These are phyloP conservation scores for Heliconius charithonia DNA, from an alignment of 2,888 invertebrate species.

Conservation along the genomic window DNA sequence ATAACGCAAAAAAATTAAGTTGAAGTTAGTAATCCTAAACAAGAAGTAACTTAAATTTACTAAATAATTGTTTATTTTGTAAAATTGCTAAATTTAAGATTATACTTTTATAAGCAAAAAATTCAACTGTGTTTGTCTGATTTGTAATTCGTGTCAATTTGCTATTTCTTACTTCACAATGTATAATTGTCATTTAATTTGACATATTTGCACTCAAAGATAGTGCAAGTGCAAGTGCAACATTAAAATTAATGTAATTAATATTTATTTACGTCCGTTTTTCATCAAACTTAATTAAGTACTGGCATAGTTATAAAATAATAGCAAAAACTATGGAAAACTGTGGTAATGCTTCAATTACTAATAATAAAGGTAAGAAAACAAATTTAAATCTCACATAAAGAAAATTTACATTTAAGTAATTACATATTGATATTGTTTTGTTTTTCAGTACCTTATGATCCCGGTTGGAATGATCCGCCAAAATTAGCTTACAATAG, in stretches of 20 bases:
- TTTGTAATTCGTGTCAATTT: no score
- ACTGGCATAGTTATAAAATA: not conserved
- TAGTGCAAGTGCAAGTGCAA: not conserved
- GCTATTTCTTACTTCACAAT: not conserved
- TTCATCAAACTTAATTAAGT: not conserved
- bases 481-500: constrained; percentile 78
- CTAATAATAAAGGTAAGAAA: constrained; percentile 56
- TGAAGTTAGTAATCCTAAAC: no score
- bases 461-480: constrained; percentile 85
- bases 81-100: no score
- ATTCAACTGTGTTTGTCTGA: no score
- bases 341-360: constrained; percentile 52
- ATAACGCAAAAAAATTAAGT: no score
- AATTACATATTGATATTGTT: not conserved
- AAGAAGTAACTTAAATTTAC: no score
- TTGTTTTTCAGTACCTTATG: constrained; percentile 66
- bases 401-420: not conserved
- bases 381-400: constrained; percentile 13
- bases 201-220: constrained; percentile 16
- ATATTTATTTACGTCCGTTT: not conserved
- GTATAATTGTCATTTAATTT: not conserved
- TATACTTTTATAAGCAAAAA: no score
- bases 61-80: no score
- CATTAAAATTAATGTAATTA: constrained; percentile 1
- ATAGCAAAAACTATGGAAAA: constrained; percentile 53